Evolutionary conservation across 2,888 invertebrate species (phyloP), one percentile per base, ranked within the genome.

Genomic region (Rosalia funebris): DNA sequence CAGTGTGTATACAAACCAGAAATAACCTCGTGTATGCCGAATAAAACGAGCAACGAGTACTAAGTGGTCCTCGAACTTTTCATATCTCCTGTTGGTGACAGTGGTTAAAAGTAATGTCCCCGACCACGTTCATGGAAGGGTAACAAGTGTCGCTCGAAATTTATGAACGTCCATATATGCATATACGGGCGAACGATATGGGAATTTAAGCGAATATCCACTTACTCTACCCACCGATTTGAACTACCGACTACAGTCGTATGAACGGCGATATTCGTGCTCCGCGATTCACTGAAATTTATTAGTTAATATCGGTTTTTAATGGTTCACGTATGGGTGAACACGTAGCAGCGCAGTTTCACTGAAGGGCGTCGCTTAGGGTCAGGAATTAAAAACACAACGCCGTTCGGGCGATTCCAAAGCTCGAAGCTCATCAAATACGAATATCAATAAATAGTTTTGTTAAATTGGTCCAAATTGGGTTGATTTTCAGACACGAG

Each of bases 81-180:
- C n/a, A n/a, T n/a, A n/a, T 36, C 20, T 15, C 41, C 52, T 45
- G 19, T 20, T 15, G 16, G 32, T 39, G 47, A 59, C 46, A 59
- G 34, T 46, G 54, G 32, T 9, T 39, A 41, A 39, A 59, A 41
- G 50, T 56, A 60, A 55, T 45, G 55, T 17, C 44, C 52, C 32
- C 32, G 50, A 7, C 32, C 54, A 41, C 50, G 50, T 56, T 52
- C 56, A 56, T 56, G 60, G 39, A 56, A 52, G 46, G 60, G 56
- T 56, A 60, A 60, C 60, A 60, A 60, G 50, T 60, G 60, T 60
- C 41, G 25, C 19, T 36, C 19, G 25, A 42, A 37, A 60, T 56
- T 60, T 60, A 56, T 56, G 55, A 50, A 31, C 56, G 17, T 32
- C 32, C 31, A 20, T 41, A 44, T 41, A 57, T 57, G 61, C 52